Evolutionary conservation across 2,797 vertebrate species (phyloP).

Genomic region (Hoplostethus mediterraneus): DNA sequence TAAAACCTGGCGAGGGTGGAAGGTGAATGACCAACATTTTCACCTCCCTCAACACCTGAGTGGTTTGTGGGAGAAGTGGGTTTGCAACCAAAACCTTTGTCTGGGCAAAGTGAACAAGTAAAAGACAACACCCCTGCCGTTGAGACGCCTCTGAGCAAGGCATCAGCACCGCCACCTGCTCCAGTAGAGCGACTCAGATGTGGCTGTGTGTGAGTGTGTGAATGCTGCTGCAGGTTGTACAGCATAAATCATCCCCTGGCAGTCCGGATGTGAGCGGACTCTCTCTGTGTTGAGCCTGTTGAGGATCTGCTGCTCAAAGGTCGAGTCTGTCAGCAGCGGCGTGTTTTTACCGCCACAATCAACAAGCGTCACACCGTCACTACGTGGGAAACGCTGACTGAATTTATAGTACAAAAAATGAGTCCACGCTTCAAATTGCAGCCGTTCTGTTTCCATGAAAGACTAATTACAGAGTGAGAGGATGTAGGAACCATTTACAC

Average conservation of each 20-base stretch:
- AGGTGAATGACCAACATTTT: too few relatives aligned
- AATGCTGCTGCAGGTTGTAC: conserved; percentile 36
- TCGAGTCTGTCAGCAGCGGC: conserved; percentile 20
- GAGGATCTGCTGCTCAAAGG: conserved; percentile 51
- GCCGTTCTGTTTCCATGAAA: conserved; percentile 44
- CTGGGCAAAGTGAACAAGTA: too few relatives aligned
- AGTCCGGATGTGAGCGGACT: conserved; percentile 31
- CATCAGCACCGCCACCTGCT: too few relatives aligned
- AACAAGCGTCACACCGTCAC: conserved; percentile 3
- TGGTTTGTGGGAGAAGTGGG: too few relatives aligned
- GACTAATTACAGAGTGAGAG: conserved; percentile 46
- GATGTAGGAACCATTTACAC: conserved; percentile 24
- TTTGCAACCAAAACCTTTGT: too few relatives aligned
- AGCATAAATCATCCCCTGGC: conserved; percentile 63
- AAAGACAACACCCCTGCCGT: too few relatives aligned
- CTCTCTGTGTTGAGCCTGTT: conserved; percentile 5
- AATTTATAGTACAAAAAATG: conserved; percentile 28
- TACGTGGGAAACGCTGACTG: conserved; percentile 9
- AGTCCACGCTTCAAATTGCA: conserved; percentile 58
- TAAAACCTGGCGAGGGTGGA: too few relatives aligned
- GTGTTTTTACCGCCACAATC: conserved; percentile 12
- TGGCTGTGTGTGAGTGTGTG: too few relatives aligned
- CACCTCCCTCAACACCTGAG: too few relatives aligned
- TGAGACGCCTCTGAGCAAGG: too few relatives aligned
- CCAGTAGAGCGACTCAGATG: too few relatives aligned